phyloP scores from a whole-genome alignment of 2,113 vertebrate species.

The Danionella cerebrum region DNA sequence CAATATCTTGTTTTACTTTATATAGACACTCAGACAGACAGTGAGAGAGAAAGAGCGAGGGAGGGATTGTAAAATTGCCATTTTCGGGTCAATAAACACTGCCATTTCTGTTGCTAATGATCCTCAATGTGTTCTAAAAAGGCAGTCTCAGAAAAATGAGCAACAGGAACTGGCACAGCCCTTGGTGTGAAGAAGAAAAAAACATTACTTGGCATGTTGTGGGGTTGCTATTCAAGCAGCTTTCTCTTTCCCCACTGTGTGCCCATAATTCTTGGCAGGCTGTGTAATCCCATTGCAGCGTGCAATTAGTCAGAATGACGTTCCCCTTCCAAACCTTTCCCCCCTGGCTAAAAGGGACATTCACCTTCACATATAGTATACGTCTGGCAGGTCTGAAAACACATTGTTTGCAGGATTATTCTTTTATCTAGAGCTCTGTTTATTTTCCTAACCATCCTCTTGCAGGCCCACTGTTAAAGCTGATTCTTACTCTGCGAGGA shows the following conservation, averaged over 20 bases:
- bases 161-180: conserved; percentile 17
- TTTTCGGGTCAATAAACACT: conserved; percentile 28
- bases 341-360: conserved; percentile 29
- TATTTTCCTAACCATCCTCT: background rate
- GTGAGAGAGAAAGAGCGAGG: no score
- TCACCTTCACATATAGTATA: conserved; percentile 24
- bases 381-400: background rate
- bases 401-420: background rate
- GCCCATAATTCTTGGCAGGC: conserved; percentile 28
- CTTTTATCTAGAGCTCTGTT: background rate
- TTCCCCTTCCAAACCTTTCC: conserved; percentile 35
- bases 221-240: conserved; percentile 10
- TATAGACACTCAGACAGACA: background rate
- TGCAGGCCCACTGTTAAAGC: background rate
- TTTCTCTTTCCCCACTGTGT: background rate
- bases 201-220: conserved; percentile 28
- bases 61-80: no score
- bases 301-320: conserved; percentile 36
- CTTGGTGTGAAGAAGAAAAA: background rate
- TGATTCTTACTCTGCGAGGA: background rate
- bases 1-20: no score
- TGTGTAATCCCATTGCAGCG: conserved; percentile 19
- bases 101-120: conserved; percentile 34
- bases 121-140: background rate
- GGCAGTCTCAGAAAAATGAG: background rate